Evolutionary conservation across 2,797 vertebrate species (phyloP).

Genomic region (Sebastes iracundus): DNA sequence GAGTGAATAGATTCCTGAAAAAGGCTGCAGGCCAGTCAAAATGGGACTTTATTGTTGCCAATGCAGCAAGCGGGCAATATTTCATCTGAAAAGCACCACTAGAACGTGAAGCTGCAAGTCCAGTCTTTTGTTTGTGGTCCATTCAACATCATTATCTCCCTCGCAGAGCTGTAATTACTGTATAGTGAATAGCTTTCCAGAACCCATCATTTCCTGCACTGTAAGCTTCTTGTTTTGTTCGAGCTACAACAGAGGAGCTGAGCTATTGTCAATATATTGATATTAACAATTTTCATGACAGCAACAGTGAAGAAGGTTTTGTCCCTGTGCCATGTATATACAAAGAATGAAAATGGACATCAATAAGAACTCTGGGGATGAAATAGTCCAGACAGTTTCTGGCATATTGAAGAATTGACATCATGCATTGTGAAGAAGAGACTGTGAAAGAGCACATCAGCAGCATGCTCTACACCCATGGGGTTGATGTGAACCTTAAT

Average conservation of each 20-base stretch:
- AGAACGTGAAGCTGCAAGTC: constrained; percentile 56
- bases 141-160: constrained; percentile 76
- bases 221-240: constrained; percentile 67
- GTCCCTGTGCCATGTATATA: constrained; percentile 10
- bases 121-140: constrained; percentile 69
- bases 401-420: constrained; percentile 33
- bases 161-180: constrained; percentile 72
- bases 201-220: constrained; percentile 72
- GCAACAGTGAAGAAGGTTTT: constrained; percentile 19
- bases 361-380: constrained; percentile 12
- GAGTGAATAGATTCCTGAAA: constrained; percentile 41
- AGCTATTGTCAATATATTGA: constrained; percentile 70
- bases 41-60: constrained; percentile 45
- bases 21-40: constrained; percentile 14
- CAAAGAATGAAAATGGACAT: constrained; percentile 38
- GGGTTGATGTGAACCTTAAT: not conserved
- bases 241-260: constrained; percentile 33
- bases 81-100: constrained; percentile 62
- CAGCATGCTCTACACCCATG: not conserved
- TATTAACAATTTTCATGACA: constrained; percentile 44
- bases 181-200: constrained; percentile 65
- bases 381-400: constrained; percentile 7
- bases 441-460: not conserved
- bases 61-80: constrained; percentile 38
- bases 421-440: not conserved